Conservation (phyloP, 2,888 invertebrate species). For the Calephelis perditalis region DNA sequence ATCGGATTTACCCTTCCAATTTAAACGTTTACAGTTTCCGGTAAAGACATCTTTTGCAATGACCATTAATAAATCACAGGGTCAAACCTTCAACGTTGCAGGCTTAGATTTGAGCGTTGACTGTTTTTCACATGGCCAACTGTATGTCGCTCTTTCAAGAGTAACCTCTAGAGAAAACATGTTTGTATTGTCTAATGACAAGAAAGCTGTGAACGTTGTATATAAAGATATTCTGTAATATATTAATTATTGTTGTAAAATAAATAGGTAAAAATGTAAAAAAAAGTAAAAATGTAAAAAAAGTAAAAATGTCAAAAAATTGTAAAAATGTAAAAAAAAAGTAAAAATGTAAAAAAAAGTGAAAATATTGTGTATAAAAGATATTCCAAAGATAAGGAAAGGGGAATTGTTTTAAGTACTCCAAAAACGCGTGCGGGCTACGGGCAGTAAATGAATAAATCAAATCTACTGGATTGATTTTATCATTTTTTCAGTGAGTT, state of each 20-base stretch:
- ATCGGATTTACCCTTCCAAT: conserved; percentile 31
- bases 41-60: conserved; percentile 29
- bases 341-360: conserved; percentile 8
- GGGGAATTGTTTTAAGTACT: conserved; percentile 10
- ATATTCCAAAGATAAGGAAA: conserved; percentile 10
- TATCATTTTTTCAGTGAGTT: conserved; percentile 6
- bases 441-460: not conserved
- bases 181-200: not conserved
- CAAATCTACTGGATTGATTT: conserved; percentile 3
- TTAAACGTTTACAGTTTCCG: conserved; percentile 31
- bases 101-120: conserved; percentile 5
- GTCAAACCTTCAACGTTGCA: conserved; percentile 25
- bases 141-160: conserved; percentile 1
- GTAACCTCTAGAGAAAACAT: no score
- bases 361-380: conserved; percentile 9
- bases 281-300: not conserved
- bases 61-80: conserved; percentile 24
- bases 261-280: no score
- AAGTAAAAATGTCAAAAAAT: conserved; percentile 8
- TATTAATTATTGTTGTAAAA: no score
- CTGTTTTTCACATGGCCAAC: conserved; percentile 23
- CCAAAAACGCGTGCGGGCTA: conserved; percentile 9
- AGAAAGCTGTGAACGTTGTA: no score
- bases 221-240: no score
- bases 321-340: no score